Percentiles rank a stretch among this genome's conserved stretches.
Conservation (phyloP, 2,797 vertebrate species). For the Petrocephalus schoutedeni region DNA sequence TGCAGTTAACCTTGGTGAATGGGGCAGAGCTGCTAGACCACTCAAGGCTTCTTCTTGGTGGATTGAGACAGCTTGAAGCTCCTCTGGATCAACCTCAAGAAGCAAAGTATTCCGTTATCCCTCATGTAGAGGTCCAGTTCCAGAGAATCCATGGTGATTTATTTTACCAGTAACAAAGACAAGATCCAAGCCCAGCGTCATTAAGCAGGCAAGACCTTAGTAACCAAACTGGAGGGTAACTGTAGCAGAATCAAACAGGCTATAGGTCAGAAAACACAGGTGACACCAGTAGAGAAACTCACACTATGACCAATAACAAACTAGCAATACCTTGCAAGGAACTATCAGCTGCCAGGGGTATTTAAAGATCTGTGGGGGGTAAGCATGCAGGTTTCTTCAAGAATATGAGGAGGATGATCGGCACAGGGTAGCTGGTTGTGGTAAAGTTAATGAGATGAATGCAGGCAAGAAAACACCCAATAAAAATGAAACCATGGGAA, state of each 20-base stretch:
- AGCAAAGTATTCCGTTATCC: neutral
- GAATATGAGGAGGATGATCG: neutral
- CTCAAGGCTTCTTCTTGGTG: neutral
- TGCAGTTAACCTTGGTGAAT: neutral
- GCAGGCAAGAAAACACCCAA: neutral
- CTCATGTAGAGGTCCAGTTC: neutral
- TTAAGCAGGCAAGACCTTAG: neutral
- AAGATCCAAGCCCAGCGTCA: neutral
- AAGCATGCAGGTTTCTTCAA: neutral
- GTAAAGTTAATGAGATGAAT: neutral
- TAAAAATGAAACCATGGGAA: neutral
- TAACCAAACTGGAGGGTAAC: neutral
- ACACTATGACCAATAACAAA: neutral
- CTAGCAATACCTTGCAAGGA: neutral
- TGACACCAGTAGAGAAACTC: neutral
- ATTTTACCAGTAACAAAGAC: neutral
- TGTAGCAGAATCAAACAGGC: neutral
- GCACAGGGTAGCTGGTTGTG: neutral
- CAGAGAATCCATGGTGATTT: neutral
- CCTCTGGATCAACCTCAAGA: neutral
- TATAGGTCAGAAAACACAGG: neutral
- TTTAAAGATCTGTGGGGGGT: neutral
- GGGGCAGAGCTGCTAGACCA: neutral
- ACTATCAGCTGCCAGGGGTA: neutral
- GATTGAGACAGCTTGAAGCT: neutral